Evolutionary conservation across 2,888 invertebrate species (phyloP).

Genomic region (Acanthosepion esculentum): DNA sequence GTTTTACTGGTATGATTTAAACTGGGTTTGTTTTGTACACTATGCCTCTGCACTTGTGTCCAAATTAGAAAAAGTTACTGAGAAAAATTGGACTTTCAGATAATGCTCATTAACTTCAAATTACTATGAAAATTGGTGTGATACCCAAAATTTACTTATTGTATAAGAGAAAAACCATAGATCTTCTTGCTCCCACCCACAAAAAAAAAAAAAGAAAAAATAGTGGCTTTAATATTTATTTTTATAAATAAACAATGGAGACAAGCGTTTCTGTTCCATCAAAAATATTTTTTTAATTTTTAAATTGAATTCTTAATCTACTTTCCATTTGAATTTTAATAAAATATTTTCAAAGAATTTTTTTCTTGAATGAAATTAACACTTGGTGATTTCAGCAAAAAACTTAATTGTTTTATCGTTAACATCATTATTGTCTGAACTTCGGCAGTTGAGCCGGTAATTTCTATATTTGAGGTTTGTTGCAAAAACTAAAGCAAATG

Average conservation of each 20-base stretch:
- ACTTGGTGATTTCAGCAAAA: background rate
- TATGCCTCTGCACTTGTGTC: background rate
- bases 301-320: background rate
- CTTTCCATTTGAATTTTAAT: background rate
- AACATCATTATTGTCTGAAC: background rate
- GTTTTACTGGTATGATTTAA: too few relatives aligned
- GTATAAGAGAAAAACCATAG: too few relatives aligned
- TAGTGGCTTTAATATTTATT: too few relatives aligned
- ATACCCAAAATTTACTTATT: background rate
- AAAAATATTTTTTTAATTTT: background rate
- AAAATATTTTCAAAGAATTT: background rate
- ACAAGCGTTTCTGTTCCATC: background rate
- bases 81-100: background rate
- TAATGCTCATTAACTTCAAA: background rate
- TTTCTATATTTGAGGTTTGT: background rate
- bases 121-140: background rate
- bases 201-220: too few relatives aligned
- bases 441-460: background rate
- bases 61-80: background rate
- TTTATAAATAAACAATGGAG: too few relatives aligned
- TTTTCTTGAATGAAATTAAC: background rate
- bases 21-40: too few relatives aligned
- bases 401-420: background rate
- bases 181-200: too few relatives aligned
- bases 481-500: background rate